Evolutionary conservation across 1,140 invertebrate genomes (phyloP).

Genomic region (Bactericera cockerelli): DNA sequence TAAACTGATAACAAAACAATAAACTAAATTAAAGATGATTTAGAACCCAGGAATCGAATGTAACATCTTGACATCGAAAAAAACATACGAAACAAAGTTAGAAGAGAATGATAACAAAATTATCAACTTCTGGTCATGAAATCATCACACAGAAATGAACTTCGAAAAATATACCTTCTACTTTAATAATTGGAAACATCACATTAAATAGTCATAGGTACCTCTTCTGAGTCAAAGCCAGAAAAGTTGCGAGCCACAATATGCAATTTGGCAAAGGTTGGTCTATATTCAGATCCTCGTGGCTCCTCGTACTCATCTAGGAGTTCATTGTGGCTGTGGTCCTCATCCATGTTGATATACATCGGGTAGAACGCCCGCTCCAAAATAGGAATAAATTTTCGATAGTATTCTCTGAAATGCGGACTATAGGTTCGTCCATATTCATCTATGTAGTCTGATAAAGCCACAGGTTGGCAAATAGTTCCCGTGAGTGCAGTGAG

Average conservation of each 20-base stretch:
- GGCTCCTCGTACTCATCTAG: not conserved
- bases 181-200: too few relatives aligned
- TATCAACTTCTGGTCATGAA: not conserved
- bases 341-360: constrained; percentile 6
- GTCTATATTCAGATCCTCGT: not conserved
- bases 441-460: constrained; percentile 4
- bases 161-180: not conserved
- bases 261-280: not conserved
- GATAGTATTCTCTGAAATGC: not conserved
- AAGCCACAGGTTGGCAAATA: not conserved
- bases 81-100: too few relatives aligned
- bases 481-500: too few relatives aligned
- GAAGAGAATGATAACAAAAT: not conserved
- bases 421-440: not conserved
- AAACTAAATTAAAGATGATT: too few relatives aligned
- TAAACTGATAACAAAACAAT: too few relatives aligned
- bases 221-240: not conserved
- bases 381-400: not conserved
- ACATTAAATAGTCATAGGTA: too few relatives aligned
- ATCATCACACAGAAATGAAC: not conserved
- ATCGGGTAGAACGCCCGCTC: not conserved
- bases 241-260: constrained; percentile 4
- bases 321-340: constrained; percentile 5
- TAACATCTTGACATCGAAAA: too few relatives aligned
- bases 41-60: too few relatives aligned